Percentiles rank a stretch among this genome's conserved stretches.
Conservation (phyloP, 2,113 vertebrate genomes). For the Toxotes jaculatrix region DNA sequence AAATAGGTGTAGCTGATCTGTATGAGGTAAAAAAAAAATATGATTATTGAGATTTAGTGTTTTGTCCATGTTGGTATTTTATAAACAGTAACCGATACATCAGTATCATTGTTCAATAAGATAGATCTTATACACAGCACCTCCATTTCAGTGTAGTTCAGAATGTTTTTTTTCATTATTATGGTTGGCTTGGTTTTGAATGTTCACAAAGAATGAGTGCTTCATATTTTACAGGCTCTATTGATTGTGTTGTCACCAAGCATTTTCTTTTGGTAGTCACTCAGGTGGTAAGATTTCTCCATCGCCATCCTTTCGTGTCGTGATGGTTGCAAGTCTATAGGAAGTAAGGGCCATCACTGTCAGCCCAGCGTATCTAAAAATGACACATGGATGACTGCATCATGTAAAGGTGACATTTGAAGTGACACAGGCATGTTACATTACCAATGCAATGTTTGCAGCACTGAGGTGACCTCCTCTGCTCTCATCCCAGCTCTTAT, state of each 20-base stretch:
- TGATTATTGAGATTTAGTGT: neutral
- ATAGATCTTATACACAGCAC: constrained; percentile 22
- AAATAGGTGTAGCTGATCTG: neutral
- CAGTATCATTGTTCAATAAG: constrained; percentile 39
- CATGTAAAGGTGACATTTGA: constrained; percentile 74
- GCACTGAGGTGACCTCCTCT: constrained; percentile 69
- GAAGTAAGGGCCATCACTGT: constrained; percentile 72
- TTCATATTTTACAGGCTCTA: constrained; percentile 72
- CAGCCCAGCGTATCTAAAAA: constrained; percentile 65
- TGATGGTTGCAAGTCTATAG: constrained; percentile 51
- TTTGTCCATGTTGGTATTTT: neutral
- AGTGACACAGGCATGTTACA: constrained; percentile 74
- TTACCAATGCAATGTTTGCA: constrained; percentile 72
- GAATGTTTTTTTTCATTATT: constrained; percentile 50
- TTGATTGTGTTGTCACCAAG: constrained; percentile 73
- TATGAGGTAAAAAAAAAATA: neutral
- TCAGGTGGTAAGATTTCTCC: constrained; percentile 67
- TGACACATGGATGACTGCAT: constrained; percentile 72
- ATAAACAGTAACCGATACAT: constrained; percentile 26
- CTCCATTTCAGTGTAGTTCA: constrained; percentile 32
- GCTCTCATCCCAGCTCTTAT: constrained; percentile 67
- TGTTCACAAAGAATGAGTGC: constrained; percentile 56
- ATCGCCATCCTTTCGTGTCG: constrained; percentile 51
- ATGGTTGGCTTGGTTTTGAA: constrained; percentile 57
- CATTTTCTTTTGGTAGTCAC: constrained; percentile 72